Evolutionary conservation across 2,888 invertebrate genomes (phyloP).

Genomic region (Catocala fraxini): DNA sequence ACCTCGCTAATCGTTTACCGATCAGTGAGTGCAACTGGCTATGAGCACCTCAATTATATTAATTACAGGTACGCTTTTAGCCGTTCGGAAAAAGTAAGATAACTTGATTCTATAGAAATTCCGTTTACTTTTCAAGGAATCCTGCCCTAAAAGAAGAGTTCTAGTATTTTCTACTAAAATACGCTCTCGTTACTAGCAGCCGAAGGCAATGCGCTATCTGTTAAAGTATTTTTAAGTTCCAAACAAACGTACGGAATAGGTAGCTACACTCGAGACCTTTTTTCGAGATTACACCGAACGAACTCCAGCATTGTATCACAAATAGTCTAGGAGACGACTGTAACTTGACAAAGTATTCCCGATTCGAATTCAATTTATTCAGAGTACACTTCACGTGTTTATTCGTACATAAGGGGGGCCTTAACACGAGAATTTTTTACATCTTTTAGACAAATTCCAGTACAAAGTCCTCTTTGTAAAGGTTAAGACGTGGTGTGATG

Average conservation of each 20-base stretch:
- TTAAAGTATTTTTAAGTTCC: not conserved
- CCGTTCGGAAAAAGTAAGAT: too few relatives aligned
- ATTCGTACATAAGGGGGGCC: slow-evolving; percentile 55
- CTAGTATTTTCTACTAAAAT: not conserved
- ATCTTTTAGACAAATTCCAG: slow-evolving; percentile 42
- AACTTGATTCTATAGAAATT: too few relatives aligned
- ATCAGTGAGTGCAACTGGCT: too few relatives aligned
- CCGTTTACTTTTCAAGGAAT: too few relatives aligned
- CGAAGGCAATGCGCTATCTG: not conserved
- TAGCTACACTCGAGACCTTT: slow-evolving; percentile 25
- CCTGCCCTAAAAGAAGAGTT: too few relatives aligned
- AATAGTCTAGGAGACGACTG: slow-evolving; percentile 43
- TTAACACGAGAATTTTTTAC: slow-evolving; percentile 52
- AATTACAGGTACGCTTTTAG: too few relatives aligned
- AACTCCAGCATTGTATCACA: slow-evolving; percentile 36
- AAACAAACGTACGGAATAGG: slow-evolving; percentile 19
- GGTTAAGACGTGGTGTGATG: slow-evolving; percentile 30
- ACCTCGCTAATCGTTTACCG: too few relatives aligned
- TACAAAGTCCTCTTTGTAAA: slow-evolving; percentile 40
- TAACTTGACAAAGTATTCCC: slow-evolving; percentile 59
- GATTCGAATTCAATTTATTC: slow-evolving; percentile 70
- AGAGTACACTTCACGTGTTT: slow-evolving; percentile 64
- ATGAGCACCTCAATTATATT: too few relatives aligned
- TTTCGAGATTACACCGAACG: slow-evolving; percentile 41
- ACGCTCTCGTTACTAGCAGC: not conserved